These are phyloP conservation scores for Cheilosia impressa DNA, from an alignment of 2,888 invertebrate species.

Conservation along the genomic window DNA sequence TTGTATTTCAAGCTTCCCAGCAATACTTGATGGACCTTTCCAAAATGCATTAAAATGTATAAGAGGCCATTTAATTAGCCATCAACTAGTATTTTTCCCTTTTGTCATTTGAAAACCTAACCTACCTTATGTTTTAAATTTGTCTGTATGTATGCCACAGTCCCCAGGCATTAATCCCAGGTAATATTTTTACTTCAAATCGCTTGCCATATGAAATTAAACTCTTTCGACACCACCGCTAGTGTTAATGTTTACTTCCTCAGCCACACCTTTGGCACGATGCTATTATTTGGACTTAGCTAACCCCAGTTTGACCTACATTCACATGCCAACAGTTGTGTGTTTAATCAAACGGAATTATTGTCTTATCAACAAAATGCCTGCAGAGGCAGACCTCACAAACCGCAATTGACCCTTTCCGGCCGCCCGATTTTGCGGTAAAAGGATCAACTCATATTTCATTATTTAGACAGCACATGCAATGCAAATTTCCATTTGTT, in stretches of 20 bases:
- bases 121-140: too few relatives aligned
- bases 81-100: too few relatives aligned
- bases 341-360: slow-evolving; percentile 24
- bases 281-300: neutral
- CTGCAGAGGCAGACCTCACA: neutral
- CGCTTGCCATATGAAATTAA: neutral
- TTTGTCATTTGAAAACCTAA: too few relatives aligned
- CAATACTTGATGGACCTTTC: too few relatives aligned
- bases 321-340: neutral
- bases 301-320: neutral
- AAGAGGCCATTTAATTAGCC: too few relatives aligned
- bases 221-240: neutral
- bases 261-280: neutral
- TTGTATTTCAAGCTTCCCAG: too few relatives aligned
- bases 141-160: too few relatives aligned
- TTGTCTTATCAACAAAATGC: slow-evolving; percentile 4
- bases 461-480: slow-evolving; percentile 6
- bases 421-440: neutral
- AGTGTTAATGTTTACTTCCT: neutral
- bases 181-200: too few relatives aligned
- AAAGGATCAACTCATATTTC: slow-evolving; percentile 47
- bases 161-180: too few relatives aligned
- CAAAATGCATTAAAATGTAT: too few relatives aligned
- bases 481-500: slow-evolving; percentile 51
- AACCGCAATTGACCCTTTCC: slow-evolving; percentile 10